Conservation (phyloP, 2,888 invertebrate genomes). For the Meta bourneti region DNA sequence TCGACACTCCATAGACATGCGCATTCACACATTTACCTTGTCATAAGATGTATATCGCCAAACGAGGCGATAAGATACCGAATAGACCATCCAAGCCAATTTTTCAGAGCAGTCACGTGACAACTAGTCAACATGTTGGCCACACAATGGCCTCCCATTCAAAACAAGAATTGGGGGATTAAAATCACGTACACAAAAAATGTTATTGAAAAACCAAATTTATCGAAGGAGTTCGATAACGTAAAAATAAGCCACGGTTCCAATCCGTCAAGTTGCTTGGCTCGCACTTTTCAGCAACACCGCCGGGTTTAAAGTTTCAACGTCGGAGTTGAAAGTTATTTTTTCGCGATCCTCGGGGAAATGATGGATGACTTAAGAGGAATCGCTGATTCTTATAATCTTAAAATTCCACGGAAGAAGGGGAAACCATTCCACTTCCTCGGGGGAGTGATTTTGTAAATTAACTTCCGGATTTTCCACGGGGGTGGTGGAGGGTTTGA, state of each 20-base stretch:
- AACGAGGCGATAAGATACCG: too few species aligned
- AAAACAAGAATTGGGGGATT: too few species aligned
- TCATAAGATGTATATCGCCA: too few species aligned
- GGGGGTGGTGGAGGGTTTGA: background rate
- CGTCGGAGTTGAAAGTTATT: background rate
- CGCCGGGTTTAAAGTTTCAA: background rate
- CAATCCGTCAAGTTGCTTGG: background rate
- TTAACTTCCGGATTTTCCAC: background rate
- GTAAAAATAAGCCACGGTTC: background rate
- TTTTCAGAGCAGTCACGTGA: too few species aligned
- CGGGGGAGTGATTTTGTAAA: background rate
- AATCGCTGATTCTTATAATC: background rate
- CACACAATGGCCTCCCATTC: too few species aligned
- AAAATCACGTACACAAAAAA: too few species aligned
- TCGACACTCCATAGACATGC: too few species aligned
- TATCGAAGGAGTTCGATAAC: too few species aligned
- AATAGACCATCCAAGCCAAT: too few species aligned
- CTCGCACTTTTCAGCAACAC: background rate
- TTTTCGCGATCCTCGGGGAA: background rate
- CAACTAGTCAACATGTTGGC: too few species aligned
- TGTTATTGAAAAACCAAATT: too few species aligned
- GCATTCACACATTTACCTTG: too few species aligned
- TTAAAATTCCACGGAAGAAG: background rate
- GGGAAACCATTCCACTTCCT: background rate
- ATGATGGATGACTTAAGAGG: background rate